phyloP scores from a whole-genome alignment of 2,888 invertebrate genomes.

The Odontomyia ornata region DNA sequence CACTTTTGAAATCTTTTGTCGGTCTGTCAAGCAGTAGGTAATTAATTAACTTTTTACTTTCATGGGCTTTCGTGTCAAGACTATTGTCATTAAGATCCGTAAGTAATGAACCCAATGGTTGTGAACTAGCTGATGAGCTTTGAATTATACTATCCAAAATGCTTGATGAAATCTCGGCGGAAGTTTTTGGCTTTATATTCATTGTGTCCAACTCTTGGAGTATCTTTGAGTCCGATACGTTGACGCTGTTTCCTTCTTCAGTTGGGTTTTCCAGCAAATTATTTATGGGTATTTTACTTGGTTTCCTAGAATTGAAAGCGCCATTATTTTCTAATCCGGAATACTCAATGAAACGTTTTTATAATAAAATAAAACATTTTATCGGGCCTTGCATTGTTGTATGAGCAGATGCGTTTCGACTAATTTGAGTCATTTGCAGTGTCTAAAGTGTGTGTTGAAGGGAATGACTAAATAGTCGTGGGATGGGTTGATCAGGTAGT shows the following conservation, averaged over 20 bases:
- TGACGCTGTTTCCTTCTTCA: neutral
- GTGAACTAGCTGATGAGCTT: neutral
- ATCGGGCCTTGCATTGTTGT: too few relatives aligned
- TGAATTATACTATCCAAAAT: neutral
- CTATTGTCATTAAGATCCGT: neutral
- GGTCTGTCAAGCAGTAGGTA: neutral
- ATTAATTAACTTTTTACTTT: neutral
- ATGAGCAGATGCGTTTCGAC: too few relatives aligned
- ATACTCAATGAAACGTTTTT: too few relatives aligned
- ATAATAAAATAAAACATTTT: too few relatives aligned
- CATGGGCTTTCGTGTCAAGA: neutral
- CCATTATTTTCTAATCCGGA: too few relatives aligned
- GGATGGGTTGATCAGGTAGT: too few relatives aligned
- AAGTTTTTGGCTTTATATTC: too few relatives aligned
- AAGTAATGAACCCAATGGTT: neutral
- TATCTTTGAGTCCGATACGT: neutral
- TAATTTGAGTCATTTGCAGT: too few relatives aligned
- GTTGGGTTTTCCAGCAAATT: slow-evolving; percentile 55
- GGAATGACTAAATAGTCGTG: too few relatives aligned
- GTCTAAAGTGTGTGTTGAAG: too few relatives aligned
- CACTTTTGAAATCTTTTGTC: neutral
- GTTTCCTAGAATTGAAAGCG: slow-evolving; percentile 53
- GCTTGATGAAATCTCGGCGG: neutral
- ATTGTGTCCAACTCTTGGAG: neutral
- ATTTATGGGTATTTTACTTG: slow-evolving; percentile 60